A percentile compares a stretch with the other conserved stretches of the same genome.
Evolutionary conservation across 2,797 vertebrate genomes (phyloP).

Genomic region (Ctenopoma kingsleyae): DNA sequence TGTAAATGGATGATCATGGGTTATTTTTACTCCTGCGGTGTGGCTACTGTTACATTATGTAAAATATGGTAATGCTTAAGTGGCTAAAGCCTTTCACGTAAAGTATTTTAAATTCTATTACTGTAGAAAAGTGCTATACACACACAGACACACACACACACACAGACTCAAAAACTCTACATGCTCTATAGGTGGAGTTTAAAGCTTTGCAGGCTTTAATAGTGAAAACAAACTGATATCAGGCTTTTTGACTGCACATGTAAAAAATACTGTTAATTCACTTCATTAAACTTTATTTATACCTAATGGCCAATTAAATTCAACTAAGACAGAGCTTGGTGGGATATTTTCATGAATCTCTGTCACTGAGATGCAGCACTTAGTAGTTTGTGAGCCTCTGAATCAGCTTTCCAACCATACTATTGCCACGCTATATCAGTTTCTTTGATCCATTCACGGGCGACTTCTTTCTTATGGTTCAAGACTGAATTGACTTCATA

Average conservation of each 20-base stretch:
- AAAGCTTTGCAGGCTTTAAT: too few species aligned
- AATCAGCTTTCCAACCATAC: conserved; percentile 26
- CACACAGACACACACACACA: too few species aligned
- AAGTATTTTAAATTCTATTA: too few species aligned
- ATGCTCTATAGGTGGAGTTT: too few species aligned
- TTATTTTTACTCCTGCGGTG: too few species aligned
- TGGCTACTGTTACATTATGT: too few species aligned
- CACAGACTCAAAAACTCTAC: too few species aligned
- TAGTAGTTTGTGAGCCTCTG: not conserved
- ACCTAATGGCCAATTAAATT: not conserved
- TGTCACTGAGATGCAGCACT: conserved; percentile 28
- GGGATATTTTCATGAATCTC: not conserved
- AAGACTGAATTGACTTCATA: conserved; percentile 44
- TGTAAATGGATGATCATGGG: too few species aligned
- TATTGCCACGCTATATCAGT: conserved; percentile 36
- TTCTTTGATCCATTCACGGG: conserved; percentile 22
- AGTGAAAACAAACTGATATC: too few species aligned
- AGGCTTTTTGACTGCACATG: not conserved
- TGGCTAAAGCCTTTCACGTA: too few species aligned
- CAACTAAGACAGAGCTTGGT: not conserved
- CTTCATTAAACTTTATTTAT: not conserved
- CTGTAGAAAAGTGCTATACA: too few species aligned
- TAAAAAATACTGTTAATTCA: not conserved
- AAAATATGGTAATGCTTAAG: too few species aligned
- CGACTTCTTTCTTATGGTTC: conserved; percentile 38